These are phyloP conservation scores for Nyctereutes procyonoides DNA, from an alignment of 2,113 vertebrate species.

Conservation along the genomic window DNA sequence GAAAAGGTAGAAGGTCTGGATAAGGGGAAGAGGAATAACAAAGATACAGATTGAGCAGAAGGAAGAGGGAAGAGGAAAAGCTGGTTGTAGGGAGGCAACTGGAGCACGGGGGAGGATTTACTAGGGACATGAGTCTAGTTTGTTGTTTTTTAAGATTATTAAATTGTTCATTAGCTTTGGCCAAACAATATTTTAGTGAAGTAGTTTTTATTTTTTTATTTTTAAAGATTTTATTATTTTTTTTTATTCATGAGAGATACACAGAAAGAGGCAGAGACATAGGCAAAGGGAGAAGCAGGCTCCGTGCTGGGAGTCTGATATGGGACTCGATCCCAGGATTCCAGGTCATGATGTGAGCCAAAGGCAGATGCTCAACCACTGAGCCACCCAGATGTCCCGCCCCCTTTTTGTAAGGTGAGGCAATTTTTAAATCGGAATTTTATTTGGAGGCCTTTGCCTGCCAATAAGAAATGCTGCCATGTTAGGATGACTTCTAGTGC, in stretches of 20 bases:
- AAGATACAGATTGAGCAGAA: not conserved
- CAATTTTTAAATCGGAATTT: conserved; percentile 45
- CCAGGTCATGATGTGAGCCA: no score
- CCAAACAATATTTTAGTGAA: not conserved
- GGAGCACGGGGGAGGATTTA: not conserved
- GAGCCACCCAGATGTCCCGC: no score
- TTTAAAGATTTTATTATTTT: no score
- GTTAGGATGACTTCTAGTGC: not conserved
- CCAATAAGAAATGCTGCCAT: not conserved
- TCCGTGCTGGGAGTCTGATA: no score
- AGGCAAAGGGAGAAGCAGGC: no score
- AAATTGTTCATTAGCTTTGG: conserved; percentile 20
- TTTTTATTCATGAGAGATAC: no score
- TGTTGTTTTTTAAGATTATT: conserved; percentile 36
- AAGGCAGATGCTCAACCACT: no score
- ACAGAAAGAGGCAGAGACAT: no score
- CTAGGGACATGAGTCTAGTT: not conserved
- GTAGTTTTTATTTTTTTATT: no score
- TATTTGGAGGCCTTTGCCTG: not conserved
- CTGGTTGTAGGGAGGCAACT: not conserved
- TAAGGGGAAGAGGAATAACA: not conserved
- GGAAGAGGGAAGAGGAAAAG: not conserved
- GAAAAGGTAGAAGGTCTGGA: not conserved
- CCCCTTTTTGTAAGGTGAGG: not conserved
- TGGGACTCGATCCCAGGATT: no score